Base-by-base conservation (phyloP, 2,797 vertebrate genomes). In the Antrozous pallidus region DNA sequence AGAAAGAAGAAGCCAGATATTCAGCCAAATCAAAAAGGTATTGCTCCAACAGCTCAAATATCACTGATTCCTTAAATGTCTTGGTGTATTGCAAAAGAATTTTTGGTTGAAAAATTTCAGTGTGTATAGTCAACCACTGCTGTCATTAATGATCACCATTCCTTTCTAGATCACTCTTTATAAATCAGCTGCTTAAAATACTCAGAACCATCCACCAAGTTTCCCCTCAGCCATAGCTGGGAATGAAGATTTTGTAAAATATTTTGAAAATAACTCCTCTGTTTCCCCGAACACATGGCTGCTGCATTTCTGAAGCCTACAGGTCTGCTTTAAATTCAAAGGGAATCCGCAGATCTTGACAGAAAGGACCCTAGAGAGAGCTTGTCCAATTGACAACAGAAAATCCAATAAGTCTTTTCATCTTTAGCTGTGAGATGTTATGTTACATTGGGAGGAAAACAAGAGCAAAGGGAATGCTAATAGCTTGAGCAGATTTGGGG, bases 361-460 rank as follows among this genome's bases (percentile, higher is more conserved):
- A 96, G 96, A 97, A 94, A 94, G 92, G 96, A 95, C 96, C 95
- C 97, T 71, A 95, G 97, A 97, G 96, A 97, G 94, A 84, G 80
- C 96, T 96, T 94, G 95, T 97, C 96, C 96, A 95, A 96, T 93
- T 97, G 96, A 97, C 96, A 95, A 95, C 90, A 95, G 88, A 97
- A 95, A 97, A 97, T 96, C 96, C 95, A 97, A 96, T 96, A 97
- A 96, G 93, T 95, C 96, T 96, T 97, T 96, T 96, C 94, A 95
- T 97, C 95, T 97, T 85, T 93, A 82, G 85, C 89, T n/a, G 9
- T 12, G 58, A 88, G 84, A 96, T 88, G 84, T 73, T 93, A 69
- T 36, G 74, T 80, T 78, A 69, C 36, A 70, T 80, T 74, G 78
- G 63, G 83, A 90, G 92, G 71, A 88, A 94, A 74, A 82, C 58